phyloP scores from a whole-genome alignment of 37 sponge, comb jelly and placozoan genomes.

The Hexactinellida sp. region DNA sequence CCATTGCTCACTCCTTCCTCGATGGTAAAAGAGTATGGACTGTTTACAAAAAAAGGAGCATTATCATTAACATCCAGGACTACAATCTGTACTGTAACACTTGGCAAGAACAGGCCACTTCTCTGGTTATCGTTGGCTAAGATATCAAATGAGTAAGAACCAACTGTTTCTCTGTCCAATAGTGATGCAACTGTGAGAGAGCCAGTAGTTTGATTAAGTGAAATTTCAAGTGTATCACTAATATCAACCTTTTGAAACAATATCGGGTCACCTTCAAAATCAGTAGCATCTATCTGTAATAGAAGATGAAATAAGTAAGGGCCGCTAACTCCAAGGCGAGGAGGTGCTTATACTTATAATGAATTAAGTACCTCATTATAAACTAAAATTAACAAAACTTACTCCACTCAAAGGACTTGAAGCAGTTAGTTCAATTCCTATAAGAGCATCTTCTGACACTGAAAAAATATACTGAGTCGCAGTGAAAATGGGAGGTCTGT shows the following conservation, averaged over 20 bases:
- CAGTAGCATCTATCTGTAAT: background rate
- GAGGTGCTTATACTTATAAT: too few species aligned
- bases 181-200: background rate
- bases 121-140: background rate
- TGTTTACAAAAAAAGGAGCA: background rate
- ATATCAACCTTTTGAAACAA: background rate
- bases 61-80: slow-evolving; percentile 24
- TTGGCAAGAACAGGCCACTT: background rate
- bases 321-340: too few species aligned
- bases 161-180: background rate
- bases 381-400: background rate
- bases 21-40: background rate
- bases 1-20: slow-evolving; percentile 1
- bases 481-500: background rate
- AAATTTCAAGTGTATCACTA: background rate
- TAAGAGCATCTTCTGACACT: slow-evolving; percentile 18
- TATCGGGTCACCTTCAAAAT: background rate
- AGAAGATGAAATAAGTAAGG: background rate
- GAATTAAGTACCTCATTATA: too few species aligned
- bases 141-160: background rate
- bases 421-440: slow-evolving; percentile 16
- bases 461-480: slow-evolving; percentile 1
- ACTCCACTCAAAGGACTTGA: background rate
- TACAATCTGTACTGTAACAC: background rate
- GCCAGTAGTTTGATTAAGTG: background rate